Evolutionary conservation across 2,113 vertebrate genomes (phyloP).

Genomic region (Empidonax traillii): DNA sequence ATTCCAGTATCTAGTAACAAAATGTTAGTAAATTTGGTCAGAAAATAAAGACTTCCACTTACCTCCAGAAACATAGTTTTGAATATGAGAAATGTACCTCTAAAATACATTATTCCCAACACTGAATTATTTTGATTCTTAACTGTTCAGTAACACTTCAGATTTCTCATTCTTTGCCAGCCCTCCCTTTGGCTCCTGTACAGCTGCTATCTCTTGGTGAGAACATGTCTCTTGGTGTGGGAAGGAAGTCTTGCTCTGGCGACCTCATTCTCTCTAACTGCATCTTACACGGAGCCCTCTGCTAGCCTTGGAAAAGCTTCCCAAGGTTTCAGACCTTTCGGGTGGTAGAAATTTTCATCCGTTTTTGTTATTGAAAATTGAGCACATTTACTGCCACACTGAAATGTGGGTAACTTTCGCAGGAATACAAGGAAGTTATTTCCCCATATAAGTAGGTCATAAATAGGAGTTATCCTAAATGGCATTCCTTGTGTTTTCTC

Average conservation of each 20-base stretch:
- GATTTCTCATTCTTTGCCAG: not conserved
- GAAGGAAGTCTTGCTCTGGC: not conserved
- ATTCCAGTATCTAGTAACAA: not conserved
- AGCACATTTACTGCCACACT: fast-evolving
- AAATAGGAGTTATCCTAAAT: not conserved
- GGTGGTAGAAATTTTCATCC: not conserved
- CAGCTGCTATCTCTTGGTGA: not conserved
- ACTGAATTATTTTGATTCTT: not conserved
- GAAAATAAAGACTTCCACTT: not conserved
- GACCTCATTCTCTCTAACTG: not conserved
- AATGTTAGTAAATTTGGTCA: not conserved
- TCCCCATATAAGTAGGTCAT: not conserved
- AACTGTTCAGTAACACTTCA: not conserved
- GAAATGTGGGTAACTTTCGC: not conserved
- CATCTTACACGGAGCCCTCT: not conserved
- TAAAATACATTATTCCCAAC: not conserved
- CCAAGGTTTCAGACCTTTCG: not conserved
- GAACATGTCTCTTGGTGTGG: not conserved
- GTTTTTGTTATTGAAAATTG: not conserved
- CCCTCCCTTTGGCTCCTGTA: not conserved
- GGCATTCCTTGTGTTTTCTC: not conserved
- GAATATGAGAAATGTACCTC: not conserved
- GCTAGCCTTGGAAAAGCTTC: not conserved
- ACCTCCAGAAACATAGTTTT: not conserved
- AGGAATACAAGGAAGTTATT: not conserved